Evolutionary conservation across 2,113 vertebrate species (phyloP).

Genomic region (Heloderma charlesbogerti): DNA sequence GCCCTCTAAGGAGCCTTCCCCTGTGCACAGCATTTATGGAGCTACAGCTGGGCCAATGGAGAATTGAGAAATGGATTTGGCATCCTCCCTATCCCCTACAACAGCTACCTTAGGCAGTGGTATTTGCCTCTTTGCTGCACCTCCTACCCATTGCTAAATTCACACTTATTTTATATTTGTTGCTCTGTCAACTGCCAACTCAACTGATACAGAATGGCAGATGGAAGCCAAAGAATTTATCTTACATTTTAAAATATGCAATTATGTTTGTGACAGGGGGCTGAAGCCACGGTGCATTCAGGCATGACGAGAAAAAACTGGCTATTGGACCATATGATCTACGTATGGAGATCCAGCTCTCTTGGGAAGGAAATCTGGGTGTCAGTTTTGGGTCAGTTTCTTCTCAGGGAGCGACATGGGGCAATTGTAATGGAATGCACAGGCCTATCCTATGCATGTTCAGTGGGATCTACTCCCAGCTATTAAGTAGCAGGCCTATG

Average conservation of each 20-base stretch:
- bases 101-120: neutral
- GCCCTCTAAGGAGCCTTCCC: constrained; percentile 72
- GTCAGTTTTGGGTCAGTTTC: neutral
- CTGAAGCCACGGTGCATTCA: neutral
- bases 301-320: neutral
- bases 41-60: neutral
- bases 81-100: too few species aligned
- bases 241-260: neutral
- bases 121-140: neutral
- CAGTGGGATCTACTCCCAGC: too few species aligned
- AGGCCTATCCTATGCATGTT: neutral
- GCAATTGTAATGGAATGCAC: neutral
- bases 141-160: neutral
- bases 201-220: neutral
- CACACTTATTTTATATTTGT: neutral
- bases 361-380: too few species aligned
- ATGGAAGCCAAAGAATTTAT: neutral
- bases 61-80: neutral
- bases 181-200: neutral
- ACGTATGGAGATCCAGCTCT: neutral
- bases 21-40: accelerated
- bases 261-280: neutral
- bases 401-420: neutral
- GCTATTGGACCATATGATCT: neutral
- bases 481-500: too few species aligned